These are phyloP conservation scores for Lordiphosa stackelbergi DNA, from an alignment of 1,140 invertebrate genomes.

Conservation along the genomic window DNA sequence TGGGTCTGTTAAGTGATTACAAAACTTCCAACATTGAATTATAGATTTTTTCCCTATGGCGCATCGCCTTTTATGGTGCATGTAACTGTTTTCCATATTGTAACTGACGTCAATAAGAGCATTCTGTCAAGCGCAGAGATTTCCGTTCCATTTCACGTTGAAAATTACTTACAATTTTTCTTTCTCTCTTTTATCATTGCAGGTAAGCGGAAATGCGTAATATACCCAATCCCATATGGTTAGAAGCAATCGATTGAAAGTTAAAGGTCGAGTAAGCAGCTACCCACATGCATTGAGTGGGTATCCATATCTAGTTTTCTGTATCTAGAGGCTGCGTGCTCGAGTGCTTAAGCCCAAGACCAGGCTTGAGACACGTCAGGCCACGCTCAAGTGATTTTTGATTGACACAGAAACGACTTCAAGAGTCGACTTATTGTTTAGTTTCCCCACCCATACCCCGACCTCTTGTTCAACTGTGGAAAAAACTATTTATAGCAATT, in stretches of 20 bases:
- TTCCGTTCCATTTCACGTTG: conserved; percentile 40
- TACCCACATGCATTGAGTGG: conserved; percentile 43
- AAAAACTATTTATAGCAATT: conserved; percentile 40
- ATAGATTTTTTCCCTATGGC: conserved; percentile 29
- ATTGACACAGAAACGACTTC: conserved; percentile 30
- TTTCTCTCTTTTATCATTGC: conserved; percentile 20
- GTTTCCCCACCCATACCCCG: too few species aligned
- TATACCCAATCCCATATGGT: conserved; percentile 6
- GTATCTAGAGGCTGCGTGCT: conserved; percentile 50
- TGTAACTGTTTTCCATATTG: conserved; percentile 31
- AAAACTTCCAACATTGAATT: conserved; percentile 30
- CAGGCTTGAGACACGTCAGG: conserved; percentile 25
- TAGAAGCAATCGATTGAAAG: conserved; percentile 51
- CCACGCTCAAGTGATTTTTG: conserved; percentile 40
- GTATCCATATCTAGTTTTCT: conserved; percentile 36
- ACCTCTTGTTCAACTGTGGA: neutral
- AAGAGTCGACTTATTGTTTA: neutral
- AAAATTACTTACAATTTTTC: neutral
- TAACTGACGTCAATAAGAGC: conserved; percentile 23
- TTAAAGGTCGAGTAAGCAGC: conserved; percentile 48
- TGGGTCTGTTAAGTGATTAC: conserved; percentile 25
- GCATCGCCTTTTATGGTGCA: conserved; percentile 21
- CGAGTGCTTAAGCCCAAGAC: conserved; percentile 41
- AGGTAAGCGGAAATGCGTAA: conserved; percentile 51
- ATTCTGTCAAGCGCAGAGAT: conserved; percentile 16